Percentiles rank a stretch among this genome's conserved stretches.
These are phyloP conservation scores for Lamellibrachia columna DNA, from an alignment of 2,888 invertebrate species.

Conservation along the genomic window DNA sequence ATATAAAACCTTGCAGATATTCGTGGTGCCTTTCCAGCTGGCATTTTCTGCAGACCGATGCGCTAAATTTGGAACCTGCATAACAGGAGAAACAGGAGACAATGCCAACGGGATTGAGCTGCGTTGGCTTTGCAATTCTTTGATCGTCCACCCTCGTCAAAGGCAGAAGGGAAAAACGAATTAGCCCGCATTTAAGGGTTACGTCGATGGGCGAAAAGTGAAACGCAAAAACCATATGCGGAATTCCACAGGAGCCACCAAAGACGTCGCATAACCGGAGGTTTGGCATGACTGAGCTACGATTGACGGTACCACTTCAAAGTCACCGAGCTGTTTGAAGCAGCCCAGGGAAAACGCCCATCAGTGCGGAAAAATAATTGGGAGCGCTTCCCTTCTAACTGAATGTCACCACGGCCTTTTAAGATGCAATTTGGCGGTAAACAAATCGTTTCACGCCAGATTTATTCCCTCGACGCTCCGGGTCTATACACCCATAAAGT, in stretches of 20 bases:
- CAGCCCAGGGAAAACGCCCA: background rate
- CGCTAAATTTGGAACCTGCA: background rate
- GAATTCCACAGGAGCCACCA: background rate
- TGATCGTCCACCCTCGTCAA: background rate
- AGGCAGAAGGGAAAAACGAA: background rate
- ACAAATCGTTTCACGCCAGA: background rate
- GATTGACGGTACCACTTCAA: background rate
- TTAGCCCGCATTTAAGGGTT: background rate
- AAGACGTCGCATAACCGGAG: background rate
- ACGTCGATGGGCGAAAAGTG: background rate
- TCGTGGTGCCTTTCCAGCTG: background rate
- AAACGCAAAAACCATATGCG: background rate
- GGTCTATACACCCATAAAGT: background rate
- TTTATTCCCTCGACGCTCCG: background rate
- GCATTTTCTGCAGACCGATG: background rate
- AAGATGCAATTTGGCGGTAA: slow-evolving; percentile 5
- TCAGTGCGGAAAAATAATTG: background rate
- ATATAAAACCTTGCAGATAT: background rate
- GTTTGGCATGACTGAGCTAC: background rate
- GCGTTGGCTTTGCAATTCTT: background rate
- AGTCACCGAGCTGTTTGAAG: background rate
- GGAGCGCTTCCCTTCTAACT: background rate
- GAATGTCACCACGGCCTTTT: background rate
- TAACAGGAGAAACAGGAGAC: background rate
- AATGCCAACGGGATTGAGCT: background rate